A percentile compares a stretch with the other conserved stretches of the same genome.
Evolutionary conservation across 2,113 vertebrate species (phyloP).

Genomic region (Mormyrus iriodes): DNA sequence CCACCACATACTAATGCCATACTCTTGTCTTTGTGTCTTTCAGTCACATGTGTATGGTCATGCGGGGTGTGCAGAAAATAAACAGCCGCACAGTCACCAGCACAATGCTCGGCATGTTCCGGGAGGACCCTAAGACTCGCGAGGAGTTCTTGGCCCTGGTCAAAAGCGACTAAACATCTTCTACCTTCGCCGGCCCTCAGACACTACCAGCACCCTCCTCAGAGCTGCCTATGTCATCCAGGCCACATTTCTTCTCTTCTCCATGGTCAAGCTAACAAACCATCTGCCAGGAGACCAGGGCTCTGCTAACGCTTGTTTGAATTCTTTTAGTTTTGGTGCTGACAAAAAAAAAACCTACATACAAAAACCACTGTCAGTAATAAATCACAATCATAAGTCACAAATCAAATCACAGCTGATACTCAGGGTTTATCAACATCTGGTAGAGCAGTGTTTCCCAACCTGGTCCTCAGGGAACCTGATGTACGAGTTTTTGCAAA

Average conservation of each 20-base stretch:
- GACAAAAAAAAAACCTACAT: not conserved
- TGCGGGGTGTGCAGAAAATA: conserved; percentile 58
- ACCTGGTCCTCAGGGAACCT: not conserved
- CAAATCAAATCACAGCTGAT: not conserved
- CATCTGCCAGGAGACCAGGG: not conserved
- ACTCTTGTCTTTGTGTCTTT: not conserved
- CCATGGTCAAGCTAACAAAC: not conserved
- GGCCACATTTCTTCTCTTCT: not conserved
- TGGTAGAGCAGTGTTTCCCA: not conserved
- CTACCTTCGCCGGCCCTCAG: not conserved
- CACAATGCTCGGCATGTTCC: conserved; percentile 50
- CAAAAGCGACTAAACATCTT: conserved; percentile 44
- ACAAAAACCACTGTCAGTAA: not conserved
- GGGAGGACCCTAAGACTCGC: conserved; percentile 51
- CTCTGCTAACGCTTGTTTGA: not conserved
- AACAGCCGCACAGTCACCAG: conserved; percentile 51
- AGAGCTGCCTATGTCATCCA: not conserved
- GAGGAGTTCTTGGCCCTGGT: conserved; percentile 50
- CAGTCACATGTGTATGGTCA: conserved; percentile 54
- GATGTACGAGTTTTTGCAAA: too few species aligned
- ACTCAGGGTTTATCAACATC: not conserved
- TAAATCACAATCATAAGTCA: not conserved
- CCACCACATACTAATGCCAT: not conserved
- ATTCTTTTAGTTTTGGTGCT: not conserved
- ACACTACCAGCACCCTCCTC: not conserved